Percentiles rank a stretch among this genome's conserved stretches.
Conservation (phyloP, 2,888 invertebrate species). For the Rotaria macrura region DNA sequence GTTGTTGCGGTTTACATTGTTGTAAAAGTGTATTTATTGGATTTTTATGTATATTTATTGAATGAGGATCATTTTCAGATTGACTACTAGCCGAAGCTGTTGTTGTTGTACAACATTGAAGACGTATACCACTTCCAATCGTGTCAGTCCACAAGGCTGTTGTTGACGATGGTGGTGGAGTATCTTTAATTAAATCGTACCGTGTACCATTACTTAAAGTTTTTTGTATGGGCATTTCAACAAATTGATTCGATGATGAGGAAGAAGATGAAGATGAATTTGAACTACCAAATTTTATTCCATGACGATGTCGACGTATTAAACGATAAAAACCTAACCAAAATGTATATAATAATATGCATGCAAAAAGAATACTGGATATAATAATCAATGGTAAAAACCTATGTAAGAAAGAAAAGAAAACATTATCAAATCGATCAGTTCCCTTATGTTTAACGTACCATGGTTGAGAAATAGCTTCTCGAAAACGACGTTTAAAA, state of each 20-base stretch:
- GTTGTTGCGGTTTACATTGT: background rate
- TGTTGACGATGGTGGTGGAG: background rate
- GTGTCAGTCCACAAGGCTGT: constrained; percentile 29
- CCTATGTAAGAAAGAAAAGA: background rate
- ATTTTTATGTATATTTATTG: constrained; percentile 7
- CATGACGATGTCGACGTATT: background rate
- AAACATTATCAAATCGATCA: background rate
- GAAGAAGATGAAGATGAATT: background rate
- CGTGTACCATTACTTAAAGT: constrained; percentile 10
- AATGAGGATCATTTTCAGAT: background rate
- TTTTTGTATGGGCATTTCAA: constrained; percentile 7
- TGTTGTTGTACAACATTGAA: background rate
- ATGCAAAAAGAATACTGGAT: background rate
- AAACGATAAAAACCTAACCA: background rate
- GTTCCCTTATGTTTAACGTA: background rate
- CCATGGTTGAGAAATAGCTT: background rate
- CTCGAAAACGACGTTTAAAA: background rate
- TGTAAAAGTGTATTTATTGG: background rate
- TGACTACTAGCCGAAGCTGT: background rate
- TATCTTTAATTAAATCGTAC: constrained; percentile 17
- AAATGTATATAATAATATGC: background rate
- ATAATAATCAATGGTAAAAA: background rate
- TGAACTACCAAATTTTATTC: constrained; percentile 5
- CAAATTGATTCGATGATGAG: constrained; percentile 4
- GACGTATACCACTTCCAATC: background rate